Base-by-base conservation (phyloP, 2,888 invertebrate species). In the Polydrusus cervinus region DNA sequence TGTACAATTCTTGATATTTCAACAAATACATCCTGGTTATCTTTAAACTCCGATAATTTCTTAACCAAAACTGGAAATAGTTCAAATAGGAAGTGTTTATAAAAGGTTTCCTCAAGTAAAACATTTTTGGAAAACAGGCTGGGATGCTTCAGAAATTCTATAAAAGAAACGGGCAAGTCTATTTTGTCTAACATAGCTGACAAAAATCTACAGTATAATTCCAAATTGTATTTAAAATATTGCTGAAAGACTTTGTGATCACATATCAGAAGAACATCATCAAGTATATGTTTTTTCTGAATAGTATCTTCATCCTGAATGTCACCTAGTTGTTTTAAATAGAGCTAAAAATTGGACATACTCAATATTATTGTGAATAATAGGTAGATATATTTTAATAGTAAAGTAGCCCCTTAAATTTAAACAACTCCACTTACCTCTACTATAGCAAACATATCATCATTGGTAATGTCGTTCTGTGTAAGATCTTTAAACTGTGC, bases 161-260 rank as follows among this genome's bases (percentile, higher is more conserved):
- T 64, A 64, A 60, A 81, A 47, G n/a, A 55, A 14, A n/a, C 62
- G 78, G 77, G 47, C 9, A 30, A 61, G 30, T 67, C 45, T n/a
- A 73, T 67, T 57, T 77, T 80, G 45, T 62, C 20, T 30, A 84
- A 57, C 11, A 83, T 20, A 14, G 38, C 62, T 0, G 78, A 76
- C 47, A 85, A 70, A 74, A 83, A 79, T 16, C 73, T 70, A 62
- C 81, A 84, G 75, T 84, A 85, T 16, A 72, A 49, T 65, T 80
- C 67, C 40, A 82, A 40, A 76, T 84, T 80, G 57, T 78, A 74
- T 75, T 81, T 82, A 77, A 85, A 84, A 79, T 82, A 84, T 34
- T 84, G 82, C 68, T 82, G 80, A 71, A 85, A 84, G 65, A 79
- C 75, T 60, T 75, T 77, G 70, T 81, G 83, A 64, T 80, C 74